These are phyloP conservation scores for Cataglyphis albicans DNA, from an alignment of 2,888 invertebrate genomes.

Conservation along the genomic window DNA sequence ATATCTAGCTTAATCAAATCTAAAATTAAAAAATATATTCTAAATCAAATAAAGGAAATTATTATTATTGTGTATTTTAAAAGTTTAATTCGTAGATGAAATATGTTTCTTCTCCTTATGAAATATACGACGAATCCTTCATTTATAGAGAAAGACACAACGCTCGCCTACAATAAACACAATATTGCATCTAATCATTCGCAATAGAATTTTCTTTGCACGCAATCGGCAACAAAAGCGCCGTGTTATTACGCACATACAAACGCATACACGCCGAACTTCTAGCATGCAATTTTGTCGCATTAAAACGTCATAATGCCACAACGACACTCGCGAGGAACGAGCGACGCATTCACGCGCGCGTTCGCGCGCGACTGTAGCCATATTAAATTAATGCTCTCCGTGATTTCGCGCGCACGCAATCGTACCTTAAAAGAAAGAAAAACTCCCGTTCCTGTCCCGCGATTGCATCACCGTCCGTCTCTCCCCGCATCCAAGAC, in stretches of 20 bases:
- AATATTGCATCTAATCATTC: slow-evolving; percentile 5
- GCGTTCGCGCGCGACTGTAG: not conserved
- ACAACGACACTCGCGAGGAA: slow-evolving; percentile 40
- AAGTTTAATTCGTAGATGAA: not conserved
- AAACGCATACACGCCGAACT: not conserved
- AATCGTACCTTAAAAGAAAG: slow-evolving; percentile 59
- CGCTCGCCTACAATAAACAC: not conserved
- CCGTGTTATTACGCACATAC: slow-evolving; percentile 18
- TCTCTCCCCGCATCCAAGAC: slow-evolving; percentile 37
- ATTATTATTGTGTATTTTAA: not conserved
- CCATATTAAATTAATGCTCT: slow-evolving; percentile 64
- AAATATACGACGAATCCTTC: not conserved
- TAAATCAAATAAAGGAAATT: not conserved
- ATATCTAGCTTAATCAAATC: not conserved
- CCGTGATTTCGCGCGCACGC: slow-evolving; percentile 60
- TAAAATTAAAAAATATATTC: not conserved
- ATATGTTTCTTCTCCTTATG: not conserved
- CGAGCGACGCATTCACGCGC: slow-evolving; percentile 33
- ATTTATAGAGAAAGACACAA: not conserved
- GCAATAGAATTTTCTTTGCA: slow-evolving; percentile 11
- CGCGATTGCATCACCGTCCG: too few species aligned
- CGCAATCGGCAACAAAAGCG: slow-evolving; percentile 22
- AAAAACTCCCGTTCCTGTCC: slow-evolving; percentile 50
- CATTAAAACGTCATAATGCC: slow-evolving; percentile 47
- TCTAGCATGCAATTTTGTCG: slow-evolving; percentile 28